Base-by-base conservation (phyloP, 2,888 invertebrate genomes). In the Heliconius hortense region DNA sequence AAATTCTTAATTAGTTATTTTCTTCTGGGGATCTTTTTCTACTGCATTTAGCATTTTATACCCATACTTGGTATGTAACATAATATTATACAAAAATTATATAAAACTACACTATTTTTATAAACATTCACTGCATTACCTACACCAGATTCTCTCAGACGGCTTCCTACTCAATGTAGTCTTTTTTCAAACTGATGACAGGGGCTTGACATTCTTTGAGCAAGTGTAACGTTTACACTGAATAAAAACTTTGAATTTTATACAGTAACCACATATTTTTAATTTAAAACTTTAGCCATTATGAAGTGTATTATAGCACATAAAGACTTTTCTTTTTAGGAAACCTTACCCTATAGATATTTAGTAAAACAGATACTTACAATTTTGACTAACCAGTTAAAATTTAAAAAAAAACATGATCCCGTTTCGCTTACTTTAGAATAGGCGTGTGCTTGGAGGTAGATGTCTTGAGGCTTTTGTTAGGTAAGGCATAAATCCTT, bases 201-300 rank as follows among this genome's bases (percentile, higher is more conserved):
- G 66, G 24, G 39, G 66, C 66, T 66, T 66, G 66, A 43, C 39
- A 66, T 66, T 66, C 7, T 66, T 66, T 66, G 18, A 66, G 24
- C 66, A 24, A 24, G 66, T 66, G 24, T n/a, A 1, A 43, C 66
- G 39, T 66, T 66, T 66, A 66, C 35, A 1, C 11, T 39, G 39
- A 64, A 64, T 64, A 64, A 35, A 39, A 15, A 64, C n/a, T 39
- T 60, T 64, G 13, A 13, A 39, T 64, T 13, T 39, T n/a, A 39
- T 35, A 39, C 35, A n/a, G 35, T n/a, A 64, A 13, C 24, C 24
- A 39, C 5, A n/a, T 35, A 35, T 24, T 64, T 64, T 64, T 11
- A 35, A n/a, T 15, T 39, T 39, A 24, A 10, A 64, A 13, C 39
- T 64, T n/a, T 13, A 64, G 5, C 13, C 28, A 31, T 24, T 64